Evolutionary conservation across 2,888 invertebrate genomes (phyloP).

Genomic region (Agriopis marginaria): DNA sequence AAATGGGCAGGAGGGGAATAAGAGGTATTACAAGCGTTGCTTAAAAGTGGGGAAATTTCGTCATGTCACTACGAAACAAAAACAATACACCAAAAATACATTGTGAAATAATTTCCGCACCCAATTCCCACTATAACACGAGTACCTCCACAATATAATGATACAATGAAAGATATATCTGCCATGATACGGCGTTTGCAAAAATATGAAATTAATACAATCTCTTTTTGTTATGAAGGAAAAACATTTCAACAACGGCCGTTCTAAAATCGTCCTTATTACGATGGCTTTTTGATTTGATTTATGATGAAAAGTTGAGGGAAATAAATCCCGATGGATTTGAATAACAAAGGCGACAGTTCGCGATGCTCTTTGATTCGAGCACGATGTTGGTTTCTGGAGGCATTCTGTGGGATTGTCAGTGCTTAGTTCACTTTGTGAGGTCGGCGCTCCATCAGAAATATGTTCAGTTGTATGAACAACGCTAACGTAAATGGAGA

Average conservation of each 20-base stretch:
- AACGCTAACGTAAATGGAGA: background rate
- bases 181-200: conserved; percentile 44
- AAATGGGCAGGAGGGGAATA: no score
- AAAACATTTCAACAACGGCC: conserved; percentile 22
- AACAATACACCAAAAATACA: conserved; percentile 14
- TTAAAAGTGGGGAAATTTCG: no score
- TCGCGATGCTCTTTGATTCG: conserved; percentile 39
- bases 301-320: conserved; percentile 3
- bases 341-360: conserved; percentile 45
- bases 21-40: no score
- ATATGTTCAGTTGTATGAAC: background rate
- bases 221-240: conserved; percentile 47
- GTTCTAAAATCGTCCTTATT: conserved; percentile 31
- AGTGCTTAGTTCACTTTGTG: conserved; percentile 32
- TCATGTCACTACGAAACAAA: no score
- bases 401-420: conserved; percentile 23
- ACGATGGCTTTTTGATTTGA: conserved; percentile 2
- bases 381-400: conserved; percentile 43
- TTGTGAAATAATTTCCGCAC: conserved; percentile 11
- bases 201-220: conserved; percentile 55
- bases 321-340: conserved; percentile 38
- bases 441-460: background rate
- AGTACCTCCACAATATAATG: conserved; percentile 7
- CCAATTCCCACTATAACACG: conserved; percentile 8
- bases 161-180: conserved; percentile 31